phyloP scores from a whole-genome alignment of 2,113 vertebrate genomes.

The Chlamydotis undulata region DNA sequence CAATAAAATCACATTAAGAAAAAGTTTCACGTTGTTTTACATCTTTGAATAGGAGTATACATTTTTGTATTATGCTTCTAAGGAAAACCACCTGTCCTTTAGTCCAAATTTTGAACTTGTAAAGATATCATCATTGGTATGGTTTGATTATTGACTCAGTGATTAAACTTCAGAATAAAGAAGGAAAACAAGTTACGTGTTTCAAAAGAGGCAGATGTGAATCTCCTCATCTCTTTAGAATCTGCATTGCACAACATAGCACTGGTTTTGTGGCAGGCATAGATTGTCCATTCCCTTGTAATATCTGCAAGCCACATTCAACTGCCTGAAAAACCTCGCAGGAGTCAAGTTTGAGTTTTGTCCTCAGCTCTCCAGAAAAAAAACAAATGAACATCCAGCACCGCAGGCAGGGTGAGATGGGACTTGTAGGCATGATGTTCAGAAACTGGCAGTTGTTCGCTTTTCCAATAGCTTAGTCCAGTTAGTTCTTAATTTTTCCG shows the following conservation, averaged over 20 bases:
- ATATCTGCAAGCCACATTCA: not conserved
- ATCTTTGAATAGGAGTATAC: not conserved
- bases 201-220: not conserved
- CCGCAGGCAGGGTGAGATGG: not conserved
- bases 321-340: not conserved
- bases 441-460: not conserved
- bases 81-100: not conserved
- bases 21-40: not conserved
- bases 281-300: not conserved
- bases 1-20: not conserved
- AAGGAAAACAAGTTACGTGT: not conserved
- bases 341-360: not conserved
- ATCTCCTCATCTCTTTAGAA: not conserved
- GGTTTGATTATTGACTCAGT: not conserved
- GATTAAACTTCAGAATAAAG: not conserved
- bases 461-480: not conserved
- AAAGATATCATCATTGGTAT: not conserved
- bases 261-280: not conserved
- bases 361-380: not conserved
- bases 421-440: fast-evolving
- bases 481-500: not conserved
- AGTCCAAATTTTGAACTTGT: not conserved
- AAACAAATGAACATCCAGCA: not conserved
- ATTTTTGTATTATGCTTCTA: not conserved
- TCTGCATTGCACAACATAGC: not conserved